Evolutionary conservation across 2,797 vertebrate genomes (phyloP).

Genomic region (Molossus alvarezi): DNA sequence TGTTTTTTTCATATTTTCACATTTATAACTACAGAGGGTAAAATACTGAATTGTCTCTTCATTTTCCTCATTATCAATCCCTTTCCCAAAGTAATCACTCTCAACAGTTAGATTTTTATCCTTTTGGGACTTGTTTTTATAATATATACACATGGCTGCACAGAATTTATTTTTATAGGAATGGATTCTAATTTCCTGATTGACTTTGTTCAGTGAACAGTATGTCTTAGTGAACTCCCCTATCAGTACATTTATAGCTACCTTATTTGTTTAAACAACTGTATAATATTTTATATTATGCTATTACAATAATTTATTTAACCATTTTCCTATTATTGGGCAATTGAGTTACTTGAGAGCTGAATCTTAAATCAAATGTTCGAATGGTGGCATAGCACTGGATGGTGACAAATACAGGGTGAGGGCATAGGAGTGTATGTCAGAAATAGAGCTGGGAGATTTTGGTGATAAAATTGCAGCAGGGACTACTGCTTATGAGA

Average conservation of each 20-base stretch:
- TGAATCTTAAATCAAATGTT: constrained; percentile 32
- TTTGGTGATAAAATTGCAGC: background rate
- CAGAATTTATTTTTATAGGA: background rate
- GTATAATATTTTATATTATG: background rate
- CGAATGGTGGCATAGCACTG: background rate
- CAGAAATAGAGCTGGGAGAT: background rate
- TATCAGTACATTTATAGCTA: background rate
- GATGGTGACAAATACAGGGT: background rate
- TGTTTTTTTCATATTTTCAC: background rate
- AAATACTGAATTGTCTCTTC: background rate
- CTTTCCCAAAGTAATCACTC: background rate
- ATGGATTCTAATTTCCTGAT: background rate
- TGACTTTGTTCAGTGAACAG: background rate
- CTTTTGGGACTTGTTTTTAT: background rate
- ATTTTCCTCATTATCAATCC: background rate
- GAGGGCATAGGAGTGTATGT: background rate
- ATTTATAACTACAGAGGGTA: constrained; percentile 3
- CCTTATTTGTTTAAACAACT: background rate
- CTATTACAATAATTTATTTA: background rate
- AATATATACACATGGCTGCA: background rate
- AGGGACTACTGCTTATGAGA: background rate
- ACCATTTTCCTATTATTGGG: background rate
- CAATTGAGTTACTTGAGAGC: background rate
- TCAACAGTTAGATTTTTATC: background rate
- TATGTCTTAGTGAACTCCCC: constrained; percentile 18